Evolutionary conservation across 2,797 vertebrate species (phyloP), one percentile per base, ranked within the genome.

Genomic region (Pempheris klunzingeri): DNA sequence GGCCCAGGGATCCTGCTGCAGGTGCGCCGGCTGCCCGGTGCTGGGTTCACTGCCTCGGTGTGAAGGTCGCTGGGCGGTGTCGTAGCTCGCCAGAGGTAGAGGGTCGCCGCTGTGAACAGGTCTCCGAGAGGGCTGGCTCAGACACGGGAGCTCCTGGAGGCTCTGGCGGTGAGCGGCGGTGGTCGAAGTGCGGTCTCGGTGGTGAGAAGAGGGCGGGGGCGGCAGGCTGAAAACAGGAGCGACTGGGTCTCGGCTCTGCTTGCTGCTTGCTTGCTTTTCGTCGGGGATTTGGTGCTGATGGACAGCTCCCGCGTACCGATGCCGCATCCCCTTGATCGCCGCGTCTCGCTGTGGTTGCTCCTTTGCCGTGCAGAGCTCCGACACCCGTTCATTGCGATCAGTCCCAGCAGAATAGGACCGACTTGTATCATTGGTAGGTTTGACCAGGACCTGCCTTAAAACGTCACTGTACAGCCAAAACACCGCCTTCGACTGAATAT

Each of bases 371-470:
- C 85, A 91, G 72, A 82, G 92, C 94, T 92, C 92, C 92, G 92
- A 92, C 89, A 90, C 90, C 93, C 94, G 92, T 84, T 93, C 95
- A 95, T 95, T 80, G 92, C 93, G 92, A 92, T 91, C 92, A 75
- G 90, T 92, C 94, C 93, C 92, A 91, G 90, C 93, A 92, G 93
- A 94, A 92, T 92, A 93, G 88, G 88, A 90, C 86, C 87, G 90
- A 83, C 91, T 92, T 82, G 90, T 93, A 92, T 94, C 93, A 96
- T 95, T 96, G 95, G 95, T 90, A 91, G 94, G 83, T 90, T 91
- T 88, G 87, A 92, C 87, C 91, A 92, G 84, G 93, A 95, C 93
- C 92, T 93, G 92, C 95, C 94, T 94, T 93, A 91, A 94, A 91
- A 95, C 94, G 94, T 95, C 94, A 94, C 93, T 34, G 80, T 88